Conservation (phyloP, 1,140 invertebrate genomes). For the Babylonia areolata region DNA sequence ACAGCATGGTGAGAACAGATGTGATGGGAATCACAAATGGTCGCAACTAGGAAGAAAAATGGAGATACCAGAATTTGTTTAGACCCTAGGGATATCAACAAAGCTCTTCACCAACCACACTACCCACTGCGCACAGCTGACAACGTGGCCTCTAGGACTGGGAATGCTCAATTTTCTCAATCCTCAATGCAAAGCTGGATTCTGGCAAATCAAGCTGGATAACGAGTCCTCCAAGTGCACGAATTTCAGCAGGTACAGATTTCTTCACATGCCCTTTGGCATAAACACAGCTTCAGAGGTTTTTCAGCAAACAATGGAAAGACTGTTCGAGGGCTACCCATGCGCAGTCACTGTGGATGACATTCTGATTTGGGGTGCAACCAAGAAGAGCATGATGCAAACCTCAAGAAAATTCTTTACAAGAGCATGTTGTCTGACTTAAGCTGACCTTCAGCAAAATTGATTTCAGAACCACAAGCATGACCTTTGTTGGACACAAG, state of each 20-base stretch:
- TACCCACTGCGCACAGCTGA: too few species aligned
- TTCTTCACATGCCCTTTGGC: conserved; percentile 9
- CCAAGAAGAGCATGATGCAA: not conserved
- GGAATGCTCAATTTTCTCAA: not conserved
- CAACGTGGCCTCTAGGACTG: not conserved
- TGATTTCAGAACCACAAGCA: not conserved
- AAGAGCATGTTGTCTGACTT: not conserved
- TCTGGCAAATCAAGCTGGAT: conserved; percentile 1
- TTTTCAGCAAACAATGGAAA: conserved; percentile 4
- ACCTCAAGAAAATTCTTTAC: not conserved
- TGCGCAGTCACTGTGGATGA: conserved; percentile 9
- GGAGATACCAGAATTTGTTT: too few species aligned
- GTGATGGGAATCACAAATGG: too few species aligned
- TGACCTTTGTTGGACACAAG: not conserved
- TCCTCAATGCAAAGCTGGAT: not conserved
- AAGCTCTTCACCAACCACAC: too few species aligned
- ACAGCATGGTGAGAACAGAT: too few species aligned
- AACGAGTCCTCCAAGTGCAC: not conserved
- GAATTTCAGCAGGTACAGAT: not conserved
- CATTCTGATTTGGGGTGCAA: not conserved
- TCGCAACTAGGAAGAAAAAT: too few species aligned
- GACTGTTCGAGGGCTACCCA: conserved; percentile 4
- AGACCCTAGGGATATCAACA: too few species aligned
- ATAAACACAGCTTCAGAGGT: conserved; percentile 1
- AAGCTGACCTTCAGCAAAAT: not conserved